These are phyloP conservation scores for Lissonota sp. DNA, from an alignment of 2,888 invertebrate genomes.

Conservation along the genomic window DNA sequence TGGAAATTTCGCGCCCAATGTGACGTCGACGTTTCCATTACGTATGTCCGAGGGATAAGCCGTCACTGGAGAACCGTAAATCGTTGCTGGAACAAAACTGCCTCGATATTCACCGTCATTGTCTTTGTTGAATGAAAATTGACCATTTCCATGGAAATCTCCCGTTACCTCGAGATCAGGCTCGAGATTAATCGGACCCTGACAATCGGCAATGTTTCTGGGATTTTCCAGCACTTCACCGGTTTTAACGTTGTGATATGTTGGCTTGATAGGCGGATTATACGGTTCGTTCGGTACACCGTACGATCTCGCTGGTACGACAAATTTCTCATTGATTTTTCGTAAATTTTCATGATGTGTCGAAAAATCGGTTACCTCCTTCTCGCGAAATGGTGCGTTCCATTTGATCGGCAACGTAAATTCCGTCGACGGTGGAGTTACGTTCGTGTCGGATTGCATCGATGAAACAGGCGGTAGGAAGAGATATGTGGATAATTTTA, in stretches of 20 bases:
- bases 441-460: constrained; percentile 1
- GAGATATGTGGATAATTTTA: constrained; percentile 63
- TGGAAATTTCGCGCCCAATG: constrained; percentile 13
- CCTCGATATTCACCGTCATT: constrained; percentile 20
- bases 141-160: constrained; percentile 27
- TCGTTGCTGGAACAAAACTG: constrained; percentile 39
- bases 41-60: constrained; percentile 41
- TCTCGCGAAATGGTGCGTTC: constrained; percentile 27
- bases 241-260: constrained; percentile 39
- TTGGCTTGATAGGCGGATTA: constrained; percentile 29
- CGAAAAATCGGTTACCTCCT: not conserved
- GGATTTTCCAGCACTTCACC: constrained; percentile 60
- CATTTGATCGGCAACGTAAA: constrained; percentile 36
- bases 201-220: constrained; percentile 32
- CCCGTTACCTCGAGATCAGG: constrained; percentile 36
- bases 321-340: constrained; percentile 45
- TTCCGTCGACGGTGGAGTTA: constrained; percentile 43
- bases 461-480: constrained; percentile 53
- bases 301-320: constrained; percentile 55
- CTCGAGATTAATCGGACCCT: constrained; percentile 46
- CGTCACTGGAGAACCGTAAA: constrained; percentile 53
- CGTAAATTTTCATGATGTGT: not conserved
- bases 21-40: constrained; percentile 16
- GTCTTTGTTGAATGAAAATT: constrained; percentile 31
- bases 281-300: constrained; percentile 53